Evolutionary conservation across 2,888 invertebrate species (phyloP).

Genomic region (Tricholauxania praeusta): DNA sequence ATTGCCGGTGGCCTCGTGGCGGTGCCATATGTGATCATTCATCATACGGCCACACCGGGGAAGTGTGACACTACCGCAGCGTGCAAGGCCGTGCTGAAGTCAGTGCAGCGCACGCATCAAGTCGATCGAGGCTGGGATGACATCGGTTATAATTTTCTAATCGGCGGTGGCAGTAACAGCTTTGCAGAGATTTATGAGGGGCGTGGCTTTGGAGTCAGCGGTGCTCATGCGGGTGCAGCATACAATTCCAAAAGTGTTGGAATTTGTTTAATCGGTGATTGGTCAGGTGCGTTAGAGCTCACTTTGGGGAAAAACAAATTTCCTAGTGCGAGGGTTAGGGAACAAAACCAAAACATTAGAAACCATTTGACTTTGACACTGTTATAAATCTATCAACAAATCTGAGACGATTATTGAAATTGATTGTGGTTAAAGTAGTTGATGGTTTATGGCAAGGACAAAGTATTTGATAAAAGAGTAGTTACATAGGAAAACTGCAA

Average conservation of each 20-base stretch:
- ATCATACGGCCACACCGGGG: slow-evolving; percentile 73
- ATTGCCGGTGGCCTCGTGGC: slow-evolving; percentile 57
- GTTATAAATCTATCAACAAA: not conserved
- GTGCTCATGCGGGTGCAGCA: slow-evolving; percentile 73
- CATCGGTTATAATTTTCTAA: slow-evolving; percentile 74
- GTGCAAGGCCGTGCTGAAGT: slow-evolving; percentile 71
- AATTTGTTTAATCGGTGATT: slow-evolving; percentile 73
- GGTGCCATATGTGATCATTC: slow-evolving; percentile 74
- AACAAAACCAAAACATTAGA: too few species aligned
- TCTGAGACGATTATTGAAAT: too few species aligned
- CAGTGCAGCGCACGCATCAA: slow-evolving; percentile 74
- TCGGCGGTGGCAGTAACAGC: slow-evolving; percentile 70
- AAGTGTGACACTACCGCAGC: slow-evolving; percentile 57
- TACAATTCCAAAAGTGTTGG: slow-evolving; percentile 76
- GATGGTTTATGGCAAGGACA: too few species aligned
- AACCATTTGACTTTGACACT: too few species aligned
- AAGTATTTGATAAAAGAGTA: too few species aligned
- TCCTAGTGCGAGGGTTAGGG: not conserved
- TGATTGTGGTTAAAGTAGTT: too few species aligned
- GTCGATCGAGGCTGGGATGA: slow-evolving; percentile 70
- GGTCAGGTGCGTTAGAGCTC: slow-evolving; percentile 45
- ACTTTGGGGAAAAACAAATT: not conserved
- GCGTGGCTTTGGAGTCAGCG: slow-evolving; percentile 74
- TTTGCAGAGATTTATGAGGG: slow-evolving; percentile 72
- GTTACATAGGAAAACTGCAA: too few species aligned